Percentiles rank a stretch among this genome's conserved stretches.
Conservation (phyloP, 2,888 invertebrate genomes). For the Drosophila villosipedis region DNA sequence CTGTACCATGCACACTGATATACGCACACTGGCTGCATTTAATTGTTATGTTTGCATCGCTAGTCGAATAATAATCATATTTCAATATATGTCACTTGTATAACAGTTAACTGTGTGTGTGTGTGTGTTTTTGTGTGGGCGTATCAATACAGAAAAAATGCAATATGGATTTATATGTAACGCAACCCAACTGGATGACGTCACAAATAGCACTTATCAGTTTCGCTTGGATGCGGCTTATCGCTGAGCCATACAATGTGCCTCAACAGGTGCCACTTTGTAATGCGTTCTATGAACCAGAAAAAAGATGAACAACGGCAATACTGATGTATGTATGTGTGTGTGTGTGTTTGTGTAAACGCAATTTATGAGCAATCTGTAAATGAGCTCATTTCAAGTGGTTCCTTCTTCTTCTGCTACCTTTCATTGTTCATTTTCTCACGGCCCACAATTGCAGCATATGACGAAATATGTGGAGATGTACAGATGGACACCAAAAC, state of each 20-base stretch:
- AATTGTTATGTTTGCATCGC: slow-evolving; percentile 1
- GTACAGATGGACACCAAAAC: not conserved
- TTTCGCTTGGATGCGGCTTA: slow-evolving; percentile 33
- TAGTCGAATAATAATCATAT: not conserved
- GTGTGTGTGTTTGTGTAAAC: not conserved
- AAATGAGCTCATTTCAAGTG: slow-evolving; percentile 39
- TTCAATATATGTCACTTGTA: not conserved
- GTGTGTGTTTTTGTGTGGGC: not conserved
- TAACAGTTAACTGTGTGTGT: not conserved
- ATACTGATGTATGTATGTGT: not conserved
- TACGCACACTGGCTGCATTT: not conserved
- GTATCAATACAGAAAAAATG: not conserved
- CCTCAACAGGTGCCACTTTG: slow-evolving; percentile 50
- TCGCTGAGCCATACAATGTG: slow-evolving; percentile 12
- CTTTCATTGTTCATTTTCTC: slow-evolving; percentile 35
- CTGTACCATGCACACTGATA: not conserved
- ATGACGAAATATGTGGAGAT: slow-evolving; percentile 22
- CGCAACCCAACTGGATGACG: slow-evolving; percentile 26
- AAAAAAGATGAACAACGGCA: slow-evolving; percentile 12
- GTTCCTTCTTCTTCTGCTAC: not conserved
- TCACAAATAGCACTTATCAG: slow-evolving; percentile 46
- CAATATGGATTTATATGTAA: slow-evolving; percentile 7
- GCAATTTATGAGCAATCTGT: slow-evolving; percentile 22
- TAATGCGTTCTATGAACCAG: slow-evolving; percentile 52
- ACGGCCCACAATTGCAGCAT: slow-evolving; percentile 19